phyloP scores from a whole-genome alignment of 2,888 invertebrate genomes.

The Stenoptilia bipunctidactyla region DNA sequence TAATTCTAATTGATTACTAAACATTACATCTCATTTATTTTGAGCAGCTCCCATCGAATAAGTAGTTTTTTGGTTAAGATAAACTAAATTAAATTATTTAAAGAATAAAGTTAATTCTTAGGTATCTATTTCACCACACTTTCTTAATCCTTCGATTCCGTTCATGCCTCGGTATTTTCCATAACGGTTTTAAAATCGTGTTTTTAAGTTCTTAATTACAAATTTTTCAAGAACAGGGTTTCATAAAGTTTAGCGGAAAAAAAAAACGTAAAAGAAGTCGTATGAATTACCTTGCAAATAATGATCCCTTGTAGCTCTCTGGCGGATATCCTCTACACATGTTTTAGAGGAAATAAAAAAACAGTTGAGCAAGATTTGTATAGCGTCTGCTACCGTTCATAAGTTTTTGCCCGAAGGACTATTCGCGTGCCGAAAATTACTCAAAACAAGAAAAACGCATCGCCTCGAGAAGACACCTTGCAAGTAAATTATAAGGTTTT shows the following conservation, averaged over 20 bases:
- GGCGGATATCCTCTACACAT: slow-evolving; percentile 62
- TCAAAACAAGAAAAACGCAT: not conserved
- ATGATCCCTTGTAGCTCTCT: slow-evolving; percentile 45
- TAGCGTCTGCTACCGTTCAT: slow-evolving; percentile 41
- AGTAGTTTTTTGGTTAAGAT: too few relatives aligned
- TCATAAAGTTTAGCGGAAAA: not conserved
- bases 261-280: slow-evolving; percentile 22
- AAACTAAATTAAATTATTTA: too few relatives aligned
- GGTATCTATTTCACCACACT: too few relatives aligned
- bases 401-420: slow-evolving; percentile 24
- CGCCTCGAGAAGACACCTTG: not conserved
- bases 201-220: too few relatives aligned
- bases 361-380: slow-evolving; percentile 17
- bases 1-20: too few relatives aligned
- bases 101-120: too few relatives aligned
- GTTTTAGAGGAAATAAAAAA: slow-evolving; percentile 43
- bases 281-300: slow-evolving; percentile 37
- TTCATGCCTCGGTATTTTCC: too few relatives aligned
- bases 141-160: too few relatives aligned
- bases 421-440: slow-evolving; percentile 58
- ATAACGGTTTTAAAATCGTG: too few relatives aligned
- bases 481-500: not conserved
- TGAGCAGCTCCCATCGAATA: too few relatives aligned
- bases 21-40: too few relatives aligned
- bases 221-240: not conserved